These are phyloP conservation scores for Girardia tigrina DNA, from an alignment of 2,888 invertebrate genomes.

Conservation along the genomic window DNA sequence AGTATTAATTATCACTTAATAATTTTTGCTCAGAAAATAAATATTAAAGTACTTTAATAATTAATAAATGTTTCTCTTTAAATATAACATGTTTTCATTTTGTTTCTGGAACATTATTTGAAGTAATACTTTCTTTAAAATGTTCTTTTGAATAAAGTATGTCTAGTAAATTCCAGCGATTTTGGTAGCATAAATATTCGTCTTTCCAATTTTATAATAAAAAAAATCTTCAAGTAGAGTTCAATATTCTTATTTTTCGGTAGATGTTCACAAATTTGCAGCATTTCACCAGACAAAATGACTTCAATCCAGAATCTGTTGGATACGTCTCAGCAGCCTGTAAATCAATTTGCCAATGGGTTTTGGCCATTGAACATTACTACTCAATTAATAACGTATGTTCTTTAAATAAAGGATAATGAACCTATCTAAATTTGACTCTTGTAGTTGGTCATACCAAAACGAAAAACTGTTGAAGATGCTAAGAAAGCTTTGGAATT, in stretches of 20 bases:
- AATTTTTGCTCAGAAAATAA: no score
- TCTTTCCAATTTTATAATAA: no score
- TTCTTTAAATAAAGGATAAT: neutral
- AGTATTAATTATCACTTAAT: no score
- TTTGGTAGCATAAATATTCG: no score
- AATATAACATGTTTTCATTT: no score
- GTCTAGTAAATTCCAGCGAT: no score
- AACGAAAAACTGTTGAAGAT: conserved; percentile 47
- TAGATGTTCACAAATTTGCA: conserved; percentile 46
- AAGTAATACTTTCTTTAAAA: no score
- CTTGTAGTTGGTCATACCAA: conserved; percentile 49
- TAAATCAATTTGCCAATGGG: conserved; percentile 49
- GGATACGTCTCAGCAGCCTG: conserved; percentile 47
- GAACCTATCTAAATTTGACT: neutral
- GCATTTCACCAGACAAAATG: conserved; percentile 45
- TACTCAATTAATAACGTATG: conserved; percentile 48
- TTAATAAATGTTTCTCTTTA: no score
- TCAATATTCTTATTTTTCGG: conserved; percentile 24
- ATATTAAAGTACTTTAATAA: no score
- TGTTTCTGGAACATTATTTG: no score
- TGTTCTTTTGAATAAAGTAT: no score
- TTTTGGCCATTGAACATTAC: conserved; percentile 48
- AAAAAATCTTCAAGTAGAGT: no score
- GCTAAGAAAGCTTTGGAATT: conserved; percentile 47
- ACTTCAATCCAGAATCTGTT: conserved; percentile 47